These are phyloP conservation scores for Poecile montanus DNA, from an alignment of 2,797 vertebrate species.

Conservation along the genomic window DNA sequence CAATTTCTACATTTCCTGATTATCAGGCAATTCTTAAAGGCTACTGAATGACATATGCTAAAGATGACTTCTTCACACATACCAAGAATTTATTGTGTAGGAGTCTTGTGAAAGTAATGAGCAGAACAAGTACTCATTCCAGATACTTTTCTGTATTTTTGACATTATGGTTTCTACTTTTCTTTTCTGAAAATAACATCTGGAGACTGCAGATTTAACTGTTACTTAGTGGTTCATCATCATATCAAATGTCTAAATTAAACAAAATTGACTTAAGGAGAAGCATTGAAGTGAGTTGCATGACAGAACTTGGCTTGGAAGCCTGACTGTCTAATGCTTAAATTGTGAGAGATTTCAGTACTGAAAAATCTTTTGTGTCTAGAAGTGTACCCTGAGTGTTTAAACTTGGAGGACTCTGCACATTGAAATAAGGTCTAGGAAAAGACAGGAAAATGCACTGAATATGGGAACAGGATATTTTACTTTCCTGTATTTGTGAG, in stretches of 20 bases:
- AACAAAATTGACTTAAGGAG: not conserved
- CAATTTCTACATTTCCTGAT: not conserved
- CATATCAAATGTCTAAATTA: conserved; percentile 9
- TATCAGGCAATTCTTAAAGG: not conserved
- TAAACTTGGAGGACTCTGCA: not conserved
- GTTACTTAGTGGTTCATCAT: conserved; percentile 36
- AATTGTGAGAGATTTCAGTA: not conserved
- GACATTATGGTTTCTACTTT: not conserved
- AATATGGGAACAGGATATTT: not conserved
- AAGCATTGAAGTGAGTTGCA: not conserved
- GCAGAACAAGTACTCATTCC: not conserved
- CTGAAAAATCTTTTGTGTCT: not conserved
- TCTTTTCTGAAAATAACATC: conserved; percentile 3
- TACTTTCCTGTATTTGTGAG: not conserved
- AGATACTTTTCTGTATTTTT: conserved; percentile 10
- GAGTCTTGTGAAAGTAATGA: conserved; percentile 39
- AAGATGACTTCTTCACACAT: conserved; percentile 31
- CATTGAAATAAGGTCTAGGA: not conserved
- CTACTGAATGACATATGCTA: conserved; percentile 11
- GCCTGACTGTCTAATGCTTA: not conserved
- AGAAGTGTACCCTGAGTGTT: not conserved
- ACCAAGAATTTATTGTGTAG: conserved; percentile 6
- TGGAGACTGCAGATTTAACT: conserved; percentile 17
- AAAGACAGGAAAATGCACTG: not conserved
- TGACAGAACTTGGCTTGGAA: not conserved